Percentiles rank a stretch among this genome's conserved stretches.
Evolutionary conservation across 2,113 vertebrate genomes (phyloP).

Genomic region (Oxyruncus cristatus): DNA sequence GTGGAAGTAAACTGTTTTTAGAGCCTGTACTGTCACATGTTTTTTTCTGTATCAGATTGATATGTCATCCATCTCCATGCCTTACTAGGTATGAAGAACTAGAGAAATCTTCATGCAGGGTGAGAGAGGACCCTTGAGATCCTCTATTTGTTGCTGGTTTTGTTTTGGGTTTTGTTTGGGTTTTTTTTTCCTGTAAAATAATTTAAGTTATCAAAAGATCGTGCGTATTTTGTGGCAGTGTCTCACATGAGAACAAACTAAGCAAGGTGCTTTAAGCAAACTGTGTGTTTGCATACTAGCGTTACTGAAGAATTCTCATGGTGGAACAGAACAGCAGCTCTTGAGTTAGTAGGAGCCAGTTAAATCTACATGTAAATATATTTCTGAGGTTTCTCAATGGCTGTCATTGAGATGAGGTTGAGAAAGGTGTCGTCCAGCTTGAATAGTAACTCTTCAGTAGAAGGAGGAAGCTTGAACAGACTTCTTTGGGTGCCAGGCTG

Average conservation of each 20-base stretch:
- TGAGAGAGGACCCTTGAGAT: neutral
- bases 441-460: neutral
- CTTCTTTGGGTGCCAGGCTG: neutral
- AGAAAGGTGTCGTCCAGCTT: neutral
- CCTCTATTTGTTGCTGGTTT: neutral
- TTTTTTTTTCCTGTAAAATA: too few relatives aligned
- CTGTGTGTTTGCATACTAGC: neutral
- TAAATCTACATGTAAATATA: slow-evolving; percentile 12
- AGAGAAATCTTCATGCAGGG: neutral
- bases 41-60: neutral
- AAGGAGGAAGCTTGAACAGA: neutral
- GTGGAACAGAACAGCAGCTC: neutral
- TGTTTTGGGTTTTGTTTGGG: neutral
- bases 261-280: neutral
- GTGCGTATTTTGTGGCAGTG: neutral
- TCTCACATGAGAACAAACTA: neutral
- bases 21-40: neutral
- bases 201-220: neutral
- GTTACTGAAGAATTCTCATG: neutral
- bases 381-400: neutral
- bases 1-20: neutral
- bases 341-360: neutral
- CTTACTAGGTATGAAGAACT: neutral
- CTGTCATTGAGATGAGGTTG: neutral
- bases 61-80: neutral